These are phyloP conservation scores for Cotesia congregata DNA, from an alignment of 2,888 invertebrate species.

Conservation along the genomic window DNA sequence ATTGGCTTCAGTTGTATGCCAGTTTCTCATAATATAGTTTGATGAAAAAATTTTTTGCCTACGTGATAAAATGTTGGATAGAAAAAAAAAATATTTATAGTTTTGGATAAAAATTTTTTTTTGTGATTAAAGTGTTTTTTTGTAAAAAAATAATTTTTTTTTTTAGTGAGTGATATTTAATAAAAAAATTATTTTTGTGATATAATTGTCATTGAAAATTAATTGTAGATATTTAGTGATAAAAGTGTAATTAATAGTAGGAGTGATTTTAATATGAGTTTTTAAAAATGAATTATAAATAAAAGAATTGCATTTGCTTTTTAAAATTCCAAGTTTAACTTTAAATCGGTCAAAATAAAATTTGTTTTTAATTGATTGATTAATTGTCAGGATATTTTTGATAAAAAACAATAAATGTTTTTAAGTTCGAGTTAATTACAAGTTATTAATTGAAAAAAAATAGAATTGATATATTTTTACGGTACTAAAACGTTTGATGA, in stretches of 20 bases:
- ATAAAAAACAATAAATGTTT: not conserved
- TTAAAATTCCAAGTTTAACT: not conserved
- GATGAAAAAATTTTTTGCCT: not conserved
- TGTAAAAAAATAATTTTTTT: not conserved
- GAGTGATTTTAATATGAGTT: not conserved
- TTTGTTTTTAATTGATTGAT: not conserved
- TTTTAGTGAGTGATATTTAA: not conserved
- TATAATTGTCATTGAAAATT: no score
- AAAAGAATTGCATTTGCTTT: no score
- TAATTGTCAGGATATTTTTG: not conserved
- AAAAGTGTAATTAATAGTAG: not conserved
- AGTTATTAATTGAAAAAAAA: not conserved
- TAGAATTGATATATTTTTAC: not conserved
- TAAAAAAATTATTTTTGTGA: no score
- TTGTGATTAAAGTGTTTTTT: no score
- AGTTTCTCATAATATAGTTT: slow-evolving; percentile 24
- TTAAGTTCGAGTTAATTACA: not conserved
- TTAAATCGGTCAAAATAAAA: not conserved
- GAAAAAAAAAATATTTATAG: not conserved
- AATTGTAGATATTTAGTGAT: not conserved
- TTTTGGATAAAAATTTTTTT: no score
- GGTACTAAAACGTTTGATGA: not conserved
- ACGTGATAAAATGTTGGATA: not conserved
- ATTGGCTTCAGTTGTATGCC: slow-evolving; percentile 30
- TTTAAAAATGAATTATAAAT: no score